These are phyloP conservation scores for Zhengitettix transpicula DNA, from an alignment of 2,888 invertebrate genomes.

Conservation along the genomic window DNA sequence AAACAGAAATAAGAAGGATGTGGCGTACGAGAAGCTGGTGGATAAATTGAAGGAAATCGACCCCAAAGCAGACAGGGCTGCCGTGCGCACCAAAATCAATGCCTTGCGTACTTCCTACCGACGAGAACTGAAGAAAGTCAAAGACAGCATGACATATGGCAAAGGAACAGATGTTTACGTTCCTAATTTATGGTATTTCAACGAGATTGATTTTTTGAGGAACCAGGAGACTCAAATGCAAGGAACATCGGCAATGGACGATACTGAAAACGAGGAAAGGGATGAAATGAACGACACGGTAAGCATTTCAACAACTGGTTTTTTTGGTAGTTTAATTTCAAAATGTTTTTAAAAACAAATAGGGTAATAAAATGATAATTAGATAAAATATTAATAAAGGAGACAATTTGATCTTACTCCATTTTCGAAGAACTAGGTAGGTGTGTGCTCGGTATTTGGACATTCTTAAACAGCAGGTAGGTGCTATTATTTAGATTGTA, in stretches of 20 bases:
- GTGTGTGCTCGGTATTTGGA: too few species aligned
- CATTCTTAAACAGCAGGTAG: too few species aligned
- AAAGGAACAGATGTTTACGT: conserved; percentile 3
- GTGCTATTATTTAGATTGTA: too few species aligned
- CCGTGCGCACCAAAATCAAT: conserved; percentile 15
- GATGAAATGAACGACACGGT: not conserved
- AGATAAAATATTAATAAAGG: too few species aligned
- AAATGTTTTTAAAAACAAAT: too few species aligned
- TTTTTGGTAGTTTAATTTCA: too few species aligned
- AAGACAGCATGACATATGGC: conserved; percentile 7
- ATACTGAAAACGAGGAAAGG: not conserved
- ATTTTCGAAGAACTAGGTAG: too few species aligned
- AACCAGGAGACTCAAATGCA: not conserved
- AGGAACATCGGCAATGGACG: not conserved
- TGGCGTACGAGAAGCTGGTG: conserved; percentile 12
- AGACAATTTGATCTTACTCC: too few species aligned
- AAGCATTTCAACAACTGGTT: not conserved
- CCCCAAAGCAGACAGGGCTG: conserved; percentile 7
- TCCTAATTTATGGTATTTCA: conserved; percentile 2
- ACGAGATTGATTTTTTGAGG: not conserved
- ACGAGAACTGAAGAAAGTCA: conserved; percentile 16
- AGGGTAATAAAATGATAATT: too few species aligned
- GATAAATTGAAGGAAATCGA: conserved; percentile 12
- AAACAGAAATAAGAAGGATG: conserved; percentile 14
- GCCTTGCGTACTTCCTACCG: conserved; percentile 15